Evolutionary conservation across 1,140 invertebrate genomes (phyloP).

Genomic region (Drosophila pallidifrons): DNA sequence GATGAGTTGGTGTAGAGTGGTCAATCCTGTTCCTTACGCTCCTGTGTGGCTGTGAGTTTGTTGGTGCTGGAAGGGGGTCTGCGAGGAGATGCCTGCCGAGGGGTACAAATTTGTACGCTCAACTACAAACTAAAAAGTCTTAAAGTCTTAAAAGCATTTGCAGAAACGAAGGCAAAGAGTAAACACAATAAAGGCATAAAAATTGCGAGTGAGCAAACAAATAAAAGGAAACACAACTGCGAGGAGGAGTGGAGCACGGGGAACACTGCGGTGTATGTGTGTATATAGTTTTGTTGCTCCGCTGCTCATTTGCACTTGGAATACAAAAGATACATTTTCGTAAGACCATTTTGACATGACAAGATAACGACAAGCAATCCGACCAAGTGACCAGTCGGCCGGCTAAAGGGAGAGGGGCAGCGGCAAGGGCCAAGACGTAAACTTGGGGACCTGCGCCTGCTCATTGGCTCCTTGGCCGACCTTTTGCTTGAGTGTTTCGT

Average conservation of each 20-base stretch:
- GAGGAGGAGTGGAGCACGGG: neutral
- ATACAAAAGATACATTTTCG: constrained; percentile 84
- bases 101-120: constrained; percentile 79
- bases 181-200: constrained; percentile 83
- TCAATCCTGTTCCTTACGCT: constrained; percentile 66
- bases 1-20: constrained; percentile 34
- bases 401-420: neutral
- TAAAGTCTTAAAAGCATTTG: constrained; percentile 84
- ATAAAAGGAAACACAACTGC: constrained; percentile 73
- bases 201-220: constrained; percentile 83
- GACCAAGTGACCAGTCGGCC: constrained; percentile 49
- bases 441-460: constrained; percentile 54
- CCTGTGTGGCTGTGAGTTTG: constrained; percentile 22
- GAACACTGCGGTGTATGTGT: constrained; percentile 1
- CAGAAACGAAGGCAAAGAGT: constrained; percentile 80
- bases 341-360: constrained; percentile 84
- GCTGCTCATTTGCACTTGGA: constrained; percentile 83
- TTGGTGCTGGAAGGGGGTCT: neutral
- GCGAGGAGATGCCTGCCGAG: neutral
- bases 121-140: constrained; percentile 83
- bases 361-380: constrained; percentile 84
- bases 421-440: neutral
- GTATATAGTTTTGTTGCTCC: constrained; percentile 71
- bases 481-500: constrained; percentile 77
- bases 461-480: constrained; percentile 75